Conservation (phyloP, 1,140 invertebrate species). For the Tetragnatha versicolor region DNA sequence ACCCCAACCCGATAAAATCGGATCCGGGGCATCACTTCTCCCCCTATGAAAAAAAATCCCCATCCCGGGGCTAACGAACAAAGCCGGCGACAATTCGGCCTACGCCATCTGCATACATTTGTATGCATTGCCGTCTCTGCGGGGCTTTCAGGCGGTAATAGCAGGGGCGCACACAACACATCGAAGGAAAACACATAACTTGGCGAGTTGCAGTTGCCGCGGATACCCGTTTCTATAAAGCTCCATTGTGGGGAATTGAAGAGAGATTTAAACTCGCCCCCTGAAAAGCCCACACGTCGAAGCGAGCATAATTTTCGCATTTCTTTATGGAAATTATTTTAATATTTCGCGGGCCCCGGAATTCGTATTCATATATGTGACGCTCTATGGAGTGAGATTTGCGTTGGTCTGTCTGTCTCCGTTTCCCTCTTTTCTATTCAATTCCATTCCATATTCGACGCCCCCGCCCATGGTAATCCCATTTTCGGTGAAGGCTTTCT, state of each 20-base stretch:
- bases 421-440: not conserved
- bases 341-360: constrained; percentile 42
- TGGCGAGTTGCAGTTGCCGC: constrained; percentile 35
- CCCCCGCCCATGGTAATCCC: not conserved
- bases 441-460: too few species aligned
- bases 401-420: not conserved
- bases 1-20: too few species aligned
- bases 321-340: constrained; percentile 54
- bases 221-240: constrained; percentile 21
- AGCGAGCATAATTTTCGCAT: constrained; percentile 52
- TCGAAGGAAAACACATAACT: constrained; percentile 44
- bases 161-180: not conserved
- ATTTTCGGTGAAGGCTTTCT: not conserved
- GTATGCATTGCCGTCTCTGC: constrained; percentile 45
- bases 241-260: constrained; percentile 45
- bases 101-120: constrained; percentile 53
- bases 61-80: too few species aligned
- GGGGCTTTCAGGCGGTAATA: constrained; percentile 52
- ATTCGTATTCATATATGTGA: constrained; percentile 42
- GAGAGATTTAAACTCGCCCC: constrained; percentile 36
- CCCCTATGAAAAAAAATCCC: too few species aligned
- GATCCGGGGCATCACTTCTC: too few species aligned
- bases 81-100: too few species aligned
- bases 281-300: constrained; percentile 32
- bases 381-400: constrained; percentile 32